Base-by-base conservation (phyloP, 2,113 vertebrate species). In the Dromas ardeola region DNA sequence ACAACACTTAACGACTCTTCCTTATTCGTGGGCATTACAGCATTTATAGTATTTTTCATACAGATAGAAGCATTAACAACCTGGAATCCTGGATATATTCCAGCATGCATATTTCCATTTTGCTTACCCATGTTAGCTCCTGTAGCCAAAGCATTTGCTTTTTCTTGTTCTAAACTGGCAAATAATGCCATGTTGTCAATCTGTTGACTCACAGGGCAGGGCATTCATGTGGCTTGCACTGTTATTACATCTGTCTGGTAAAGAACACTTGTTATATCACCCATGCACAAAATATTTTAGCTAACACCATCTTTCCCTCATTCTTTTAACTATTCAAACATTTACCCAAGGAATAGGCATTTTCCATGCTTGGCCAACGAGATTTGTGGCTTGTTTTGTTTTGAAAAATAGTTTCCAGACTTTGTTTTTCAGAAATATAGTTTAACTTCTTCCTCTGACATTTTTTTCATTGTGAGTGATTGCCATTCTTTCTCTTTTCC, bases 321-420 rank as follows among this genome's bases (percentile, higher is more conserved):
- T 86, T 92, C 61, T 89, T 96, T 63, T 84, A 61, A 69, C 69
- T 95, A 49, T 36, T 81, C 70, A 97, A 93, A 95, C 81, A 87
- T 86, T 94, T 97, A 85, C 66, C 73, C 69, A 82, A 89, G 80
- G 62, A 95, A 94, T 66, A 87, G 55, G 40, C 47, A 88, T 93
- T 93, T 95, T 93, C 63, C 38, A 52, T 84, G 88, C 50, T 70
- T 92, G 65, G 45, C 26, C 71, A 86, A 53, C 8, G 49, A 6
- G 67, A 58, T 74, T 86, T 78, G 38, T 26, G 36, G 4, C 67
- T 76, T 62, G 76, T 11, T 53, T 92, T 40, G 34, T 34, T 87
- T 87, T 84, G 85, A 66, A 90, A 91, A 88, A 70, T 29, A 50
- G n/a, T 88, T 92, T 95, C 53, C 63, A 77, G 55, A 56, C 23